Conservation (phyloP, 2,113 vertebrate genomes). For the Perca fluviatilis region DNA sequence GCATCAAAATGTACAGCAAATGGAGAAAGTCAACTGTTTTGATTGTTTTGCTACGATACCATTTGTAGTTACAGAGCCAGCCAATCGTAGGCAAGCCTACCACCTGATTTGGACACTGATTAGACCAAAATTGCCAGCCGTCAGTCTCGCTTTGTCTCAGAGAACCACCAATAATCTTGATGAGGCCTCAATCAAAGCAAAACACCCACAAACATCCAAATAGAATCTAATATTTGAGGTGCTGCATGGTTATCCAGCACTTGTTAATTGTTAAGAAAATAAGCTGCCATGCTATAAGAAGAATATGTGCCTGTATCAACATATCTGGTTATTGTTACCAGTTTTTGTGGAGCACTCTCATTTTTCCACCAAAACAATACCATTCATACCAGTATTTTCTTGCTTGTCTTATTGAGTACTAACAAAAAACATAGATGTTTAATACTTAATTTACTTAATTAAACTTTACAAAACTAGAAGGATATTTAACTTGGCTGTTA, state of each 20-base stretch:
- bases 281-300: neutral
- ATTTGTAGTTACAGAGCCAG: slow-evolving; percentile 43
- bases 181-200: slow-evolving; percentile 72
- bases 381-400: neutral
- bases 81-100: slow-evolving; percentile 34
- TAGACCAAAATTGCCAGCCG: slow-evolving; percentile 70
- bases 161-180: slow-evolving; percentile 75
- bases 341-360: too few relatives aligned
- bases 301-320: neutral
- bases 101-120: slow-evolving; percentile 39
- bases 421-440: too few relatives aligned
- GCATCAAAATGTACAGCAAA: slow-evolving; percentile 80
- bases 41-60: slow-evolving; percentile 17
- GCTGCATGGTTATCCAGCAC: neutral
- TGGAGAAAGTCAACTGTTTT: slow-evolving; percentile 71
- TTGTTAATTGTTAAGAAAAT: neutral
- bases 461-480: too few relatives aligned
- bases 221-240: neutral
- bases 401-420: neutral
- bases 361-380: neutral
- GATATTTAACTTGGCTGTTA: too few relatives aligned
- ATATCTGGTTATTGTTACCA: neutral
- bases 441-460: too few relatives aligned
- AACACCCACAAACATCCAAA: slow-evolving; percentile 50
- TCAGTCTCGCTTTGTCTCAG: slow-evolving; percentile 76